Evolutionary conservation across 2,888 invertebrate species (phyloP).

Genomic region (Acholoe squamosa): DNA sequence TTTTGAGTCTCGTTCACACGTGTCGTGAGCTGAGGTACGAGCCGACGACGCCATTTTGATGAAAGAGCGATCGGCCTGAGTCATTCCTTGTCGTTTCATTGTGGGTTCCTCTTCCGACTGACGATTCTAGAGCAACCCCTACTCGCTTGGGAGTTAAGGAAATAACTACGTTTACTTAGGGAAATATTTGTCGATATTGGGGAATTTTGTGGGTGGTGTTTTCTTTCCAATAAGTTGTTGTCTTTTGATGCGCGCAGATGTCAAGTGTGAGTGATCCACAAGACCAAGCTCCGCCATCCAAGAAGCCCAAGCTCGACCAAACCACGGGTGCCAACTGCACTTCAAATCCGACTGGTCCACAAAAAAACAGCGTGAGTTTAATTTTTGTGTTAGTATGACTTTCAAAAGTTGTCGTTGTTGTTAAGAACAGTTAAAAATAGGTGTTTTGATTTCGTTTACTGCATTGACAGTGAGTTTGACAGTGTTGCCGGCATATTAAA

Average conservation of each 20-base stretch:
- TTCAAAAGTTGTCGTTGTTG: background rate
- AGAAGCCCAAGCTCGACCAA: conserved; percentile 62
- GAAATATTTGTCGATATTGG: background rate
- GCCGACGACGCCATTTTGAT: conserved; percentile 51
- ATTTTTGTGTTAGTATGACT: background rate
- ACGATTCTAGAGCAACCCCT: background rate
- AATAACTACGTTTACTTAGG: background rate
- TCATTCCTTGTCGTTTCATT: background rate
- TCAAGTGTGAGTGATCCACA: conserved; percentile 63
- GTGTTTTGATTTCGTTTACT: too few relatives aligned
- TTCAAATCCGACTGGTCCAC: conserved; percentile 48
- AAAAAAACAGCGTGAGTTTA: conserved; percentile 35
- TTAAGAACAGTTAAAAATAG: too few relatives aligned
- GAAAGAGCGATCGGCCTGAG: conserved; percentile 36
- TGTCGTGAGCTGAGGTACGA: conserved; percentile 40
- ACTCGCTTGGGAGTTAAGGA: background rate
- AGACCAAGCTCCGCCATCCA: conserved; percentile 64
- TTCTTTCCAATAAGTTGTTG: conserved; percentile 37
- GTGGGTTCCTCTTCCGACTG: too few relatives aligned
- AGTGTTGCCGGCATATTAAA: too few relatives aligned
- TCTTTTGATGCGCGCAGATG: conserved; percentile 62
- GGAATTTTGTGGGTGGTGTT: background rate
- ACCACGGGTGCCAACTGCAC: conserved; percentile 49
- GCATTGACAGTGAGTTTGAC: too few relatives aligned
- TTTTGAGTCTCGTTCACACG: conserved; percentile 14